These are phyloP conservation scores for Danio tinwini DNA, from an alignment of 2,797 vertebrate genomes.

Conservation along the genomic window DNA sequence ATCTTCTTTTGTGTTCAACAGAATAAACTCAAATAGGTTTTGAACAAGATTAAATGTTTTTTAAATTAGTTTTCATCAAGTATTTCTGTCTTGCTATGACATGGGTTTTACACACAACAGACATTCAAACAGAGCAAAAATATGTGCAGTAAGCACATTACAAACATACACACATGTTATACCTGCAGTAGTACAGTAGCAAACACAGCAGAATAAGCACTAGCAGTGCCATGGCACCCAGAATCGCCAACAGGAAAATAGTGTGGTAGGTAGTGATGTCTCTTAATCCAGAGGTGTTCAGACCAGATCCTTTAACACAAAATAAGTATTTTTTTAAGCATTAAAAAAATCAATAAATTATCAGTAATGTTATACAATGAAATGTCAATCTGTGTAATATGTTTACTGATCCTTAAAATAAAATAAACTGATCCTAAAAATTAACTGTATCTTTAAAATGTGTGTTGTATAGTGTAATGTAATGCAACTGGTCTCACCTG, in stretches of 20 bases:
- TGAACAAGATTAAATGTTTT: no score
- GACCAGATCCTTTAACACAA: conserved; percentile 51
- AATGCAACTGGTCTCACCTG: conserved; percentile 55
- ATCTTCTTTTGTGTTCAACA: no score
- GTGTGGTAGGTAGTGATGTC: conserved; percentile 88
- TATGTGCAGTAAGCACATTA: conserved; percentile 79
- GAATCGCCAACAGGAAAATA: conserved; percentile 86
- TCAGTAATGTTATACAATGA: not conserved
- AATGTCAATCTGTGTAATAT: not conserved
- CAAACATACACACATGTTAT: conserved; percentile 42
- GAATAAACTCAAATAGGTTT: no score
- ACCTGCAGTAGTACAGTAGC: conserved; percentile 89
- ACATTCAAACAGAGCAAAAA: not conserved
- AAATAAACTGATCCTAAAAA: not conserved
- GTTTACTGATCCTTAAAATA: not conserved
- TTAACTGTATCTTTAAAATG: not conserved
- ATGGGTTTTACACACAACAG: not conserved
- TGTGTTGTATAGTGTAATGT: not conserved
- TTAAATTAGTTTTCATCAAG: not conserved
- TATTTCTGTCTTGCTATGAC: not conserved
- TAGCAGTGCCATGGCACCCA: conserved; percentile 83
- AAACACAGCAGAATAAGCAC: conserved; percentile 85
- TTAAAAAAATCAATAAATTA: not conserved
- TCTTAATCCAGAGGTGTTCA: conserved; percentile 73
- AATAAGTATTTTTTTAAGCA: not conserved